Base-by-base conservation (phyloP, 2,113 vertebrate genomes). In the Paralichthys olivaceus region DNA sequence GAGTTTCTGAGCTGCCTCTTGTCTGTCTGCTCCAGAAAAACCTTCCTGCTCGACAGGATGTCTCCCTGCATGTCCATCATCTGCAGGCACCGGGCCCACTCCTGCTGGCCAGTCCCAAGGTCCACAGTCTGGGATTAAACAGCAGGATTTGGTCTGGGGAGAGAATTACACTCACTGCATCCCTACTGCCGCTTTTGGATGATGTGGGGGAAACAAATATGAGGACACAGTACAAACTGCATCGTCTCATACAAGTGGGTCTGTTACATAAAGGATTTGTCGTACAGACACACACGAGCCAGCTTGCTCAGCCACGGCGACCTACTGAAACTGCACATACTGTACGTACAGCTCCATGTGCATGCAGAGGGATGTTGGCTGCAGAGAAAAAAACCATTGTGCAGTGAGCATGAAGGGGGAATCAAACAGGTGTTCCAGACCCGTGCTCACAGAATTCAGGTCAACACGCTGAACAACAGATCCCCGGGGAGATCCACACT, bases 341-440 rank as follows among this genome's bases (percentile, higher is more conserved):
- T n/a, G n/a, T n/a, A 62, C 58, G 43, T 47, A 62, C 23, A 25
- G 37, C 67, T 53, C 0, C 9, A 29, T 37, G 11, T 66, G 78
- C 71, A 81, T 7, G 23, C 25, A 45, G 69, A 72, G 59, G 22
- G 59, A 69, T 23, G 32, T 53, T 63, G 40, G 40, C 40, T 45
- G 40, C 40, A 14, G 37, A 22, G n/a, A 23, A 11, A 20, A 25
- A 26, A 19, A 4, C 60, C 29, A 57, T n/a, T 49, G 63, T 69
- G 89, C 70, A 75, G 59, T 2, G 19, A 67, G 82, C 75, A 65
- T 77, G 76, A 81, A 58, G 68, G 32, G 37, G 45, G 81, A 88
- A 88, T 89, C 90, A 79, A 86, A 92, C 90, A 92, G 91, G 91
- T 92, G 91, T 77, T 65, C 72, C 74, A 88, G 77, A 86, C 62